A percentile compares a stretch with the other conserved stretches of the same genome.
These are phyloP conservation scores for Ostrea denselamellosa DNA, from an alignment of 1,140 invertebrate genomes.

Conservation along the genomic window DNA sequence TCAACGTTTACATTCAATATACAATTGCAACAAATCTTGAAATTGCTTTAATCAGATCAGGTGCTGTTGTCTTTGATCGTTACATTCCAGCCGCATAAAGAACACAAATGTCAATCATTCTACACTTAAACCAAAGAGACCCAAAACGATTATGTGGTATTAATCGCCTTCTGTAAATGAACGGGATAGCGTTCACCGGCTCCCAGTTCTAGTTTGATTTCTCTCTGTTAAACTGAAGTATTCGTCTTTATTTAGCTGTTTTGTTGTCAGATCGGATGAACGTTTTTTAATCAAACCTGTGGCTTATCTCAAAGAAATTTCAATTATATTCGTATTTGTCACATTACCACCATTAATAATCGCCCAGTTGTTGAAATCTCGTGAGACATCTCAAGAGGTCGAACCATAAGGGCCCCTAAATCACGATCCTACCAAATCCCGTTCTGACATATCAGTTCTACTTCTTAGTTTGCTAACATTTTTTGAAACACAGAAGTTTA, in stretches of 20 bases:
- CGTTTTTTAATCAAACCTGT: conserved; percentile 26
- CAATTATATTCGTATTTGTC: conserved; percentile 40
- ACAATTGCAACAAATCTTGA: conserved; percentile 36
- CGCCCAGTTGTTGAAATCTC: conserved; percentile 27
- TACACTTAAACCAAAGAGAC: not conserved
- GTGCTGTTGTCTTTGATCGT: not conserved
- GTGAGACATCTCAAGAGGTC: not conserved
- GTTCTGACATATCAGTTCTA: conserved; percentile 22
- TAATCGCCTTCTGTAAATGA: conserved; percentile 12
- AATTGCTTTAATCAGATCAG: conserved; percentile 12
- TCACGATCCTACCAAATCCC: conserved; percentile 33
- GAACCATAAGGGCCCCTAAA: conserved; percentile 19
- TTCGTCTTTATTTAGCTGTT: conserved; percentile 1
- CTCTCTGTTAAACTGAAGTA: not conserved
- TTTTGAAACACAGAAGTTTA: conserved; percentile 38
- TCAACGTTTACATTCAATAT: conserved; percentile 36
- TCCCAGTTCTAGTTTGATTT: not conserved
- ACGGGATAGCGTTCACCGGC: not conserved
- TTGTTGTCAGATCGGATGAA: conserved; percentile 24
- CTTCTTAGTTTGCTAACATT: conserved; percentile 31
- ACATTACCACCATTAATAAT: conserved; percentile 35
- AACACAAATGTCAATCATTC: conserved; percentile 26
- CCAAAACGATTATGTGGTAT: not conserved
- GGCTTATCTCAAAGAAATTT: conserved; percentile 21
- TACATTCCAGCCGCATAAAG: not conserved